Percentiles rank a stretch among this genome's conserved stretches.
phyloP scores from a whole-genome alignment of 2,888 invertebrate genomes.

The Leptopilina syphax region DNA sequence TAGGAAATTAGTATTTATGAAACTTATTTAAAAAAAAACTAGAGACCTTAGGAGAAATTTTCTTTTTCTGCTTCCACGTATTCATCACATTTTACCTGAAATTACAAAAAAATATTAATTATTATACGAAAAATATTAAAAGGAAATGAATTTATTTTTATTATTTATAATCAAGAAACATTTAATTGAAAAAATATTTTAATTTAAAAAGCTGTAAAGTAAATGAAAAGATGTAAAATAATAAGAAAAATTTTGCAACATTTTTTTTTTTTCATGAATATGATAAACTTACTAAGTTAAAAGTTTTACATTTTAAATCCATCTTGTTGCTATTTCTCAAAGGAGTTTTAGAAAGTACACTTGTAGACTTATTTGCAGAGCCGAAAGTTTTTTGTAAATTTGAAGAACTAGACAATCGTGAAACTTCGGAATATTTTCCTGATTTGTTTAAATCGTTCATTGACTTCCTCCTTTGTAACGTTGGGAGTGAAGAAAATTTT shows the following conservation, averaged over 20 bases:
- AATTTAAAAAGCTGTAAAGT: too few relatives aligned
- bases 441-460: conserved; percentile 34
- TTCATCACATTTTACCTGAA: conserved; percentile 39
- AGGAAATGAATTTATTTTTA: not conserved
- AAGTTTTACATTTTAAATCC: conserved; percentile 13
- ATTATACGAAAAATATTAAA: not conserved
- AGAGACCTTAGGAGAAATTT: conserved; percentile 61
- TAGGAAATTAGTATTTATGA: not conserved
- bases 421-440: not conserved
- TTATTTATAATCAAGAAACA: not conserved
- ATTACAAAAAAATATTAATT: conserved; percentile 45
- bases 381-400: not conserved
- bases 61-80: conserved; percentile 65
- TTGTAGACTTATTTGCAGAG: not conserved
- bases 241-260: too few relatives aligned
- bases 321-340: conserved; percentile 12
- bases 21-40: not conserved
- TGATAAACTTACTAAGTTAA: conserved; percentile 19
- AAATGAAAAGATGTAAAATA: too few relatives aligned
- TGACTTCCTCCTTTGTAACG: conserved; percentile 23
- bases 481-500: conserved; percentile 46
- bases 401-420: not conserved
- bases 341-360: conserved; percentile 1
- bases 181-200: too few relatives aligned
- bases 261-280: conserved; percentile 36